Conservation (phyloP, 1,140 invertebrate species). For the Drosophila novamexicana region DNA sequence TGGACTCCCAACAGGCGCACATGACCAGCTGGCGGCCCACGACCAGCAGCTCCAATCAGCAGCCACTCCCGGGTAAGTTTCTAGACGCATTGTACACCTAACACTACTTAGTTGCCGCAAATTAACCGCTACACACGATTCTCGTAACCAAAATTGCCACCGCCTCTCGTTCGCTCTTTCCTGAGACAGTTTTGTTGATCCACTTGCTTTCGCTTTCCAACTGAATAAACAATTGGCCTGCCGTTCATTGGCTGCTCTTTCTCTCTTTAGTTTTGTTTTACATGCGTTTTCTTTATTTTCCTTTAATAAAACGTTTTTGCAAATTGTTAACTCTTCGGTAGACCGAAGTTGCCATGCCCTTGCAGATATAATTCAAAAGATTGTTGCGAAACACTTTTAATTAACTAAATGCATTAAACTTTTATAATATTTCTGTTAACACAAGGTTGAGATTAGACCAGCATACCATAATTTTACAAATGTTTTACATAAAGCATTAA, state of each 20-base stretch:
- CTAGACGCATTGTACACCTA: neutral
- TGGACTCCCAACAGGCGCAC: constrained; percentile 24
- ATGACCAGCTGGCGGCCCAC: constrained; percentile 23
- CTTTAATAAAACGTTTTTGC: constrained; percentile 2
- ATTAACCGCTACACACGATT: constrained; percentile 77
- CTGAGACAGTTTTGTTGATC: constrained; percentile 40
- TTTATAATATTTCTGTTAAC: too few relatives aligned
- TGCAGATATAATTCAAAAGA: constrained; percentile 11
- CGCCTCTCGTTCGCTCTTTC: constrained; percentile 53
- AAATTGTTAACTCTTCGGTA: constrained; percentile 14
- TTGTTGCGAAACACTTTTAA: neutral
- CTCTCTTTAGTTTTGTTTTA: constrained; percentile 40
- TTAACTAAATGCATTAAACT: too few relatives aligned
- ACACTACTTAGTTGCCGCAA: constrained; percentile 68
- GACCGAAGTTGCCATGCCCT: constrained; percentile 23
- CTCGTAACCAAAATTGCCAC: constrained; percentile 68
- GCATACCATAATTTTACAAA: too few relatives aligned
- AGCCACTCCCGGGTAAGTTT: constrained; percentile 47
- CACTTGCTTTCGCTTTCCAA: constrained; percentile 36
- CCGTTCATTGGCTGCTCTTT: constrained; percentile 41
- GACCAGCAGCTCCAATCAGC: constrained; percentile 21
- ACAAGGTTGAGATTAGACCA: too few relatives aligned
- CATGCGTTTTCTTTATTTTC: constrained; percentile 40
- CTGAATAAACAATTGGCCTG: constrained; percentile 42
- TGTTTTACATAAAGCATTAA: too few relatives aligned